Evolutionary conservation across 2,888 invertebrate genomes (phyloP), one percentile per base, ranked within the genome.

Genomic region (Crepidodera aurea): DNA sequence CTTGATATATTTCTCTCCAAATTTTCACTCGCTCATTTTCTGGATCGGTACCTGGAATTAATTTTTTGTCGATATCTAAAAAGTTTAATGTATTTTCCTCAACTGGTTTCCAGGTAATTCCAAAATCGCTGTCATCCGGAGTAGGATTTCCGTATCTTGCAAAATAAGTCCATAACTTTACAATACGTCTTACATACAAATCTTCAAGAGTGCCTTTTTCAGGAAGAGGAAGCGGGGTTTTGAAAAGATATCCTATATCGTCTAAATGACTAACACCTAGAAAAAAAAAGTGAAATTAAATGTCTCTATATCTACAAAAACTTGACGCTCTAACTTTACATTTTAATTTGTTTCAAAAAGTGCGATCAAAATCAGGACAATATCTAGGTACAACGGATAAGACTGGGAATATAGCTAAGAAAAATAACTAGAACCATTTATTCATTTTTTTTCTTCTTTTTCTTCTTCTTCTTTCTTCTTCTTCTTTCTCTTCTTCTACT

Each of bases 31-130:
- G 68, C 1, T 73, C 70, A 8, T 12, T 32, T 25, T 77, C 75
- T 8, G 76, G 75, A 64, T 74, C 67, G 1, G 64, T 53, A n/a
- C 62, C 66, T 40, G 65, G 42, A 3, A 39, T 63, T 13, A 77
- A 46, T 16, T 75, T 62, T 37, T 69, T 65, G 16, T 69, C 74
- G 40, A 79, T 78, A 56, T 76, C 72, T 18, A 79, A 62, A 55
- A 66, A 75, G 54, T 77, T 58, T 10, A 73, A 57, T 37, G 5
- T 5, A 2, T 68, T 40, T 18, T 69, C 63, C 2, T 66, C 54
- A 12, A 62, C 60, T 2, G 70, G 67, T 3, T 75, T 72, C 59
- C 72, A 67, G 75, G 74, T 75, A 1, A 62, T 29, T 2, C 60
- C 34, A 5, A 57, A 46, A 8, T 67, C 44, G 6, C 54, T 10